A percentile compares a stretch with the other conserved stretches of the same genome.
Conservation (phyloP, 2,888 invertebrate genomes). For the Lumbricus terrestris region DNA sequence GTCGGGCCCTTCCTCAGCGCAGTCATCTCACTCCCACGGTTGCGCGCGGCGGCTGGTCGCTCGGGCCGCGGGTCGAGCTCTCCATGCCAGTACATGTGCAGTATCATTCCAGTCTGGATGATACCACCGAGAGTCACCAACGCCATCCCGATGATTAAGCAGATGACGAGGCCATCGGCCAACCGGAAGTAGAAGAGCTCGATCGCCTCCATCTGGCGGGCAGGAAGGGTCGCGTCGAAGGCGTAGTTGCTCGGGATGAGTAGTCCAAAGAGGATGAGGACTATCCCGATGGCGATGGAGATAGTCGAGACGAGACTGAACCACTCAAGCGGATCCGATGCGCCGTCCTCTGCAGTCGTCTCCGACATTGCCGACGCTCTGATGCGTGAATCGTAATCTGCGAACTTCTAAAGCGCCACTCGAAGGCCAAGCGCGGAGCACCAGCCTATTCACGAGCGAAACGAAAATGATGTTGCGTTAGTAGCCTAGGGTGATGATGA, state of each 20-base stretch:
- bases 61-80: not conserved
- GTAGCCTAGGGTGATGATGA: too few species aligned
- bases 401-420: too few species aligned
- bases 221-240: slow-evolving; percentile 43
- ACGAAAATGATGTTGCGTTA: too few species aligned
- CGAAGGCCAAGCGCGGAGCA: too few species aligned
- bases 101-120: slow-evolving; percentile 36
- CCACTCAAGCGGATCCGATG: slow-evolving; percentile 20
- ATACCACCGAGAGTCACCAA: slow-evolving; percentile 42
- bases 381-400: too few species aligned
- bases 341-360: not conserved
- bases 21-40: not conserved
- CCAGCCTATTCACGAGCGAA: too few species aligned
- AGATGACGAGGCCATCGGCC: slow-evolving; percentile 40
- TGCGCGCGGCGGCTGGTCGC: not conserved
- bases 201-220: slow-evolving; percentile 46
- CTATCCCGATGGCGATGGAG: slow-evolving; percentile 38
- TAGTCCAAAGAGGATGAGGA: slow-evolving; percentile 42
- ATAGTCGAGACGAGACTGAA: slow-evolving; percentile 28
- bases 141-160: slow-evolving; percentile 44
- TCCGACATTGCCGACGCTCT: not conserved
- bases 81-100: slow-evolving; percentile 10
- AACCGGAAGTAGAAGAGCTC: slow-evolving; percentile 42
- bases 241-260: slow-evolving; percentile 43
- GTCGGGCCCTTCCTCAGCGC: not conserved